A percentile compares a stretch with the other conserved stretches of the same genome.
Conservation (phyloP, 2,888 invertebrate species). For the Magallana nippona region DNA sequence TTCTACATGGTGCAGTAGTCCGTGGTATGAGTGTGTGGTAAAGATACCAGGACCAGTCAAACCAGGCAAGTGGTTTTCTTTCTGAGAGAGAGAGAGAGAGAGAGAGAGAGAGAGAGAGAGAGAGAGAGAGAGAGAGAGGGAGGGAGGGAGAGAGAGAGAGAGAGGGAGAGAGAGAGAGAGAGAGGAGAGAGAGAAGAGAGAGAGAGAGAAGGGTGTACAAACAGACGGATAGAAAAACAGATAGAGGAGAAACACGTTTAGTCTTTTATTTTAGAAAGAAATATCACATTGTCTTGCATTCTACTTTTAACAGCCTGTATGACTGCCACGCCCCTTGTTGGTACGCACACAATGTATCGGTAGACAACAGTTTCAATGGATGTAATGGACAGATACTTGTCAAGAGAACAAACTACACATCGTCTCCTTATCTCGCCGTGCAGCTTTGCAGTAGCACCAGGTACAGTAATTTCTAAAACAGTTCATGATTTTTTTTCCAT, state of each 20-base stretch:
- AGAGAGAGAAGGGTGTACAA: too few relatives aligned
- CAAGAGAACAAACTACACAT: background rate
- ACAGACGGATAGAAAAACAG: too few relatives aligned
- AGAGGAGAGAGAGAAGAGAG: too few relatives aligned
- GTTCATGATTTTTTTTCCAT: too few relatives aligned
- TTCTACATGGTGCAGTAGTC: background rate
- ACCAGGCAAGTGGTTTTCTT: background rate
- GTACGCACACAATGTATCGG: background rate
- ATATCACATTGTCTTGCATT: too few relatives aligned
- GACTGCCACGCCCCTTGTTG: background rate
- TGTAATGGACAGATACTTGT: background rate
- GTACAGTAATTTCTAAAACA: background rate
- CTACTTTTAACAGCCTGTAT: background rate
- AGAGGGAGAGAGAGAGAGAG: too few relatives aligned
- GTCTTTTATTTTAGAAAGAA: too few relatives aligned
- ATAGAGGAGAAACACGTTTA: too few relatives aligned
- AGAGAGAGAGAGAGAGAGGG: too few relatives aligned
- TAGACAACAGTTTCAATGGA: background rate
- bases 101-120: too few relatives aligned
- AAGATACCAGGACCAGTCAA: background rate
- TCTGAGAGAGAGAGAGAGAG: too few relatives aligned
- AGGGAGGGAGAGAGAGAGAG: too few relatives aligned
- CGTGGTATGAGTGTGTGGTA: conserved; percentile 6
- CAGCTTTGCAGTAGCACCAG: background rate
- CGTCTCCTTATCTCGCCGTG: background rate